Base-by-base conservation (phyloP, 2,888 invertebrate genomes). In the Euclidia mi region DNA sequence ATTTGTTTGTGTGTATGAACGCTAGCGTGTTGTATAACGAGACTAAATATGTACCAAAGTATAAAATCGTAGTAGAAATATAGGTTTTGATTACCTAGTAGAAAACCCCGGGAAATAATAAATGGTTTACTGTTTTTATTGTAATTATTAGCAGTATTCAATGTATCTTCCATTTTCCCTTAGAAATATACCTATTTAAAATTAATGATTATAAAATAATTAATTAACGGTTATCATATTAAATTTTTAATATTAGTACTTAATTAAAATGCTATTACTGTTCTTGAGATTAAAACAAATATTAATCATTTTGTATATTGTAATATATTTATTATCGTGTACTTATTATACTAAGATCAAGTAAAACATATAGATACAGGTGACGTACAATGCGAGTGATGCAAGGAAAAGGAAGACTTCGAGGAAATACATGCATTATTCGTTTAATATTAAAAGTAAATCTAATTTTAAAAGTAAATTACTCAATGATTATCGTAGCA, bases 101-200 rank as follows among this genome's bases (percentile, higher is more conserved):
- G 34, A 25, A 41, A 52, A 52, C 32, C 28, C 35, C 15, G 0
- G 6, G 20, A 15, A 15, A 52, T 15, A 3, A 32, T 15, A n/a
- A 17, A 28, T 28, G 12, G 7, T 25, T 3, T 45, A 10, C 9
- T 20, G 12, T 25, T 18, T 2, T 28, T 29, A 18, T 41, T 15
- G n/a, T 12, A 20, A 25, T 45, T 31, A n/a, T n/a, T 25, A 40
- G 10, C 38, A 40, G 25, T n/a, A 43, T 28, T 42, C n/a, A 43
- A 43, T 34, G 18, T 55, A 55, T 60, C 60, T 60, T 56, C 60
- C 56, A 56, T 56, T 60, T 52, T 56, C 25, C 17, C 11, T 38
- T 56, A 51, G 47, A 31, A 20, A 29, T 4, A 37, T 10, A 41
- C n/a, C 4, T 25, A 25, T 3, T 25, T 25, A 25, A 25, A 6